These are phyloP conservation scores for Cyclura pinguis DNA, from an alignment of 2,797 vertebrate genomes.

Conservation along the genomic window DNA sequence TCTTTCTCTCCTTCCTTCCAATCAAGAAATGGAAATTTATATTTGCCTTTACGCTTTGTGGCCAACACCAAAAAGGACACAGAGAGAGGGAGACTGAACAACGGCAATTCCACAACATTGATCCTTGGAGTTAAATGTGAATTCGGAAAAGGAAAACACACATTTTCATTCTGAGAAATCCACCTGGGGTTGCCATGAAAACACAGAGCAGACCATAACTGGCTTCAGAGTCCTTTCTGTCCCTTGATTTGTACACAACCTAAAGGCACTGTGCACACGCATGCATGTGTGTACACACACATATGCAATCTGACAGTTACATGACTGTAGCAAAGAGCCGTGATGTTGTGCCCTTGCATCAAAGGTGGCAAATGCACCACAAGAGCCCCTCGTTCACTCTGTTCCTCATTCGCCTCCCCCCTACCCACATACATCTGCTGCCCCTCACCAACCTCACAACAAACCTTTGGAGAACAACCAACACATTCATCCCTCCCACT, in stretches of 20 bases:
- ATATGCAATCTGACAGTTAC: not conserved
- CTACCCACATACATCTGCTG: no score
- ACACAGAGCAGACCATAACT: not conserved
- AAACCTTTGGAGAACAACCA: not conserved
- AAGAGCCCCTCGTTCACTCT: not conserved
- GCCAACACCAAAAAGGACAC: constrained; percentile 73
- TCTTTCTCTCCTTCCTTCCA: constrained; percentile 66
- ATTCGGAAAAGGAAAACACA: constrained; percentile 3
- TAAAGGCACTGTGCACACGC: constrained; percentile 37
- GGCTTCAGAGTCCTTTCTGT: constrained; percentile 62
- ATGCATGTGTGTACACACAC: not conserved
- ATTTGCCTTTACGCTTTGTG: constrained; percentile 80
- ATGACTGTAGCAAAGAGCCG: not conserved
- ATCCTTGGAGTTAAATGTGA: constrained; percentile 64
- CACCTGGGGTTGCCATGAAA: constrained; percentile 35
- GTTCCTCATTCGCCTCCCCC: not conserved
- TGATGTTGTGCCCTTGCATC: not conserved
- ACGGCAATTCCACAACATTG: constrained; percentile 38
- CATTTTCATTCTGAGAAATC: constrained; percentile 51
- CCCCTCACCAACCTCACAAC: not conserved
- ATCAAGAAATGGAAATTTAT: constrained; percentile 81
- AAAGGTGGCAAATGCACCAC: not conserved
- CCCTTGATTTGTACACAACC: constrained; percentile 58
- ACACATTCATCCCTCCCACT: not conserved
- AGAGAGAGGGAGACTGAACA: not conserved